Conservation (phyloP, 2,113 vertebrate genomes). For the Stegostoma tigrinum region DNA sequence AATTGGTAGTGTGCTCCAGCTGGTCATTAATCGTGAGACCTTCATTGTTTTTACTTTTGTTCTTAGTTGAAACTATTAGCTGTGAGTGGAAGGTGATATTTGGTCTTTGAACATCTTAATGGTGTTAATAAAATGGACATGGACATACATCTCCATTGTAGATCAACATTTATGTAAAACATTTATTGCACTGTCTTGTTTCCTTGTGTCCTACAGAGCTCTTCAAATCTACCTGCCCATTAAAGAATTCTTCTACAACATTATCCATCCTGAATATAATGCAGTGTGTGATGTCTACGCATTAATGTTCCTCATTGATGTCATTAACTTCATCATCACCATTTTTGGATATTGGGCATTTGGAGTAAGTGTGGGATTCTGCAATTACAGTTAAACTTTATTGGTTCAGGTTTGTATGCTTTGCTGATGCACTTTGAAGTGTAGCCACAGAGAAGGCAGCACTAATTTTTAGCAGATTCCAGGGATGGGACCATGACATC, state of each 20-base stretch:
- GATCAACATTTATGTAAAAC: background rate
- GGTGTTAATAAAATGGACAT: background rate
- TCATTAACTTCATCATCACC: slow-evolving; percentile 61
- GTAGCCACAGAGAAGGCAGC: background rate
- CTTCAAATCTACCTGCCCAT: slow-evolving; percentile 59
- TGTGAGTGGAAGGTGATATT: too few species aligned
- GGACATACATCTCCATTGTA: background rate
- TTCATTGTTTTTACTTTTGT: too few species aligned
- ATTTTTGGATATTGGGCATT: slow-evolving; percentile 67
- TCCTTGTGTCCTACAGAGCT: slow-evolving; percentile 43
- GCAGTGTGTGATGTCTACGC: slow-evolving; percentile 56
- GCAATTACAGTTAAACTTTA: background rate
- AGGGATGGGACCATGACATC: background rate
- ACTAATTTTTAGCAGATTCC: background rate
- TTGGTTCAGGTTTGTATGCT: background rate
- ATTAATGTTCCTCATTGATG: slow-evolving; percentile 60
- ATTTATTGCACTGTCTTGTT: background rate
- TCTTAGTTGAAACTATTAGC: too few species aligned
- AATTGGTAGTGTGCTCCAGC: too few species aligned
- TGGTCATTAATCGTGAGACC: too few species aligned
- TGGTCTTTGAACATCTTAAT: background rate
- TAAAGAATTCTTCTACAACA: slow-evolving; percentile 66
- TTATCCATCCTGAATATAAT: slow-evolving; percentile 64
- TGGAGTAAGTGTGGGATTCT: slow-evolving; percentile 50
- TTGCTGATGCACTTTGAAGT: background rate